These are phyloP conservation scores for Forbesichthys agassizii DNA, from an alignment of 2,113 vertebrate genomes.

Conservation along the genomic window DNA sequence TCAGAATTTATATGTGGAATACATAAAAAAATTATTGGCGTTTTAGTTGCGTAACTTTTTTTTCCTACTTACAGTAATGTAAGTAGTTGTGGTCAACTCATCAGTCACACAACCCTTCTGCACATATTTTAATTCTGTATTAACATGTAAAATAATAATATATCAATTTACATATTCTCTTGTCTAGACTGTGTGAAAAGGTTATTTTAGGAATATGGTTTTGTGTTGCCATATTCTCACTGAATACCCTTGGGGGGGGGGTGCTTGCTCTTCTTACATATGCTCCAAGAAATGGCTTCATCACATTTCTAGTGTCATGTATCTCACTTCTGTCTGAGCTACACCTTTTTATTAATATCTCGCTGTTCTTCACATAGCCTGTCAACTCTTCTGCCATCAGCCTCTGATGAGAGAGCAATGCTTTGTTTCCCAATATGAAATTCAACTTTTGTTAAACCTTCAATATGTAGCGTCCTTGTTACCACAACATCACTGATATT, in stretches of 20 bases:
- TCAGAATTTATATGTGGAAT: too few species aligned
- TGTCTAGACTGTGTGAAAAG: constrained; percentile 21
- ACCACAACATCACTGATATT: too few species aligned
- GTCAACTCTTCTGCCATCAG: neutral
- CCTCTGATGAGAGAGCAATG: neutral
- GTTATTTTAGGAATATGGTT: constrained; percentile 13
- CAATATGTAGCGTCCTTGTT: too few species aligned
- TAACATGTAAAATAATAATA: too few species aligned
- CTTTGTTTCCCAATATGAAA: neutral
- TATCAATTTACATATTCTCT: neutral
- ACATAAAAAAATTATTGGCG: too few species aligned
- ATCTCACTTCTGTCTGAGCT: constrained; percentile 17
- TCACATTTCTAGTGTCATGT: constrained; percentile 20
- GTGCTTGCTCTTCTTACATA: constrained; percentile 15
- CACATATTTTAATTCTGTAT: too few species aligned
- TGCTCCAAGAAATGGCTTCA: constrained; percentile 8
- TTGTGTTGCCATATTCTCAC: neutral
- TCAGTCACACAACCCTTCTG: too few species aligned
- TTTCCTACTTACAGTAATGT: too few species aligned
- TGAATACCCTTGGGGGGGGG: neutral
- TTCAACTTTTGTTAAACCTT: too few species aligned
- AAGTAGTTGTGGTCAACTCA: too few species aligned
- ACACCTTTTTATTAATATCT: constrained; percentile 3
- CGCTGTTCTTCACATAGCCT: neutral
- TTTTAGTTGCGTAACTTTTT: too few species aligned